phyloP scores from a whole-genome alignment of 2,888 invertebrate species.

The Andrena fulva region DNA sequence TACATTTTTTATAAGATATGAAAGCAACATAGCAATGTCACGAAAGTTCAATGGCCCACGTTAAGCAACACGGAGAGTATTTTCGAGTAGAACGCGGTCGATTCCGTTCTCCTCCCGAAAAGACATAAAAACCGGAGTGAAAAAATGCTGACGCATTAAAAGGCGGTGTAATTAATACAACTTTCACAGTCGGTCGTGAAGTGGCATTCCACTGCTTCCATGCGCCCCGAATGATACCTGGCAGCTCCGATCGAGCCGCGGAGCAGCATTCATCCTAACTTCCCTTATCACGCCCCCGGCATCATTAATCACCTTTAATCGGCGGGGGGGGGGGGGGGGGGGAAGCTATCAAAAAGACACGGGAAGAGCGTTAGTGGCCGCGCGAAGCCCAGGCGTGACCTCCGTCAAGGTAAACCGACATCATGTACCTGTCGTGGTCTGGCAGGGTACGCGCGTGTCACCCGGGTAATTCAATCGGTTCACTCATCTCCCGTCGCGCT shows the following conservation, averaged over 20 bases:
- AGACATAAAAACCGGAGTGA: conserved; percentile 50
- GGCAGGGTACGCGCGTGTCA: conserved; percentile 49
- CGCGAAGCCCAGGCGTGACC: neutral
- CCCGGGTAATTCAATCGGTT: conserved; percentile 56
- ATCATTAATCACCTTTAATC: too few species aligned
- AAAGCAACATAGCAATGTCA: too few species aligned
- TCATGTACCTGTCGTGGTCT: conserved; percentile 33
- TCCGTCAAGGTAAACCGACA: conserved; percentile 28
- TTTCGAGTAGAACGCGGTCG: conserved; percentile 37
- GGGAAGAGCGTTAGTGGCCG: neutral
- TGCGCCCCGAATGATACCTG: conserved; percentile 45
- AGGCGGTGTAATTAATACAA: conserved; percentile 61
- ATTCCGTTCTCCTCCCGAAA: conserved; percentile 38
- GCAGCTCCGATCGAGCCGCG: conserved; percentile 28
- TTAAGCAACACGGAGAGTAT: conserved; percentile 16
- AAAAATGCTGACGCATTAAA: conserved; percentile 68
- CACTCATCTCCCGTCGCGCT: conserved; percentile 54
- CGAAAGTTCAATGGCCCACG: conserved; percentile 15
- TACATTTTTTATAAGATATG: conserved; percentile 1
- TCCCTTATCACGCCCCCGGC: too few species aligned
- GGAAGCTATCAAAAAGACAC: too few species aligned
- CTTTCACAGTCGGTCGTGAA: conserved; percentile 58
- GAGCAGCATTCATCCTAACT: too few species aligned
- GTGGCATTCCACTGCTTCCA: conserved; percentile 60
- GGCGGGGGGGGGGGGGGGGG: too few species aligned